Base-by-base conservation (phyloP, 2,113 vertebrate species). In the Gymnarchus niloticus region DNA sequence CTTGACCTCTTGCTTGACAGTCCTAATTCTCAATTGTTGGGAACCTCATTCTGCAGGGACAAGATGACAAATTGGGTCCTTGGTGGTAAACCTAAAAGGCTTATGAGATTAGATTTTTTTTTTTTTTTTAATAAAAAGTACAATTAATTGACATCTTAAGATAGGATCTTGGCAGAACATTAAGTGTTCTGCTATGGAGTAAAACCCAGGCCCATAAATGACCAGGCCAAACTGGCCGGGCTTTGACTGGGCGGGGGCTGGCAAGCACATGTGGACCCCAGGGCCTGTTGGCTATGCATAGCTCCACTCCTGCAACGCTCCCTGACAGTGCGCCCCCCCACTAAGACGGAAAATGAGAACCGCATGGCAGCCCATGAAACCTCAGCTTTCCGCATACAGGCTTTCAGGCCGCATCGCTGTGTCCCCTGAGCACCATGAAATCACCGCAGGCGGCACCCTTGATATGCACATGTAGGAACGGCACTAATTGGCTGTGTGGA, bases 181-280 rank as follows among this genome's bases (percentile, higher is more conserved):
- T 1, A 12, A 88, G 86, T 85, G 87, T 89, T 89, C 89, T 8
- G 33, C 59, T 1, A 8, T 86, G 69, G 25, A 54, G 86, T 88
- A 83, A 65, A 87, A 86, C 81, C 89, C 87, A 87, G 84, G 85
- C 91, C 91, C 89, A 88, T 94, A 93, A 94, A 93, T 85, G 87
- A 92, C 90, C 87, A 89, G 91, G 88, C 86, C 61, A 85, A 89
- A 92, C 90, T 28, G 59, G 91, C 88, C 87, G 89, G 65, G 28
- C 69, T 86, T 92, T 92, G 88, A 90, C 85, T 82, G 61, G 86
- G 83, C 51, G 59, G 87, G 88, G 83, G 88, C 85, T 14, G 84
- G 88, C 88, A 81, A 91, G 87, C 89, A 92, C 90, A 92, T 90
- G 89, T 90, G 90, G 87, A 83, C 85, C 21, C 51, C 87, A 83